phyloP scores from a whole-genome alignment of 2,888 invertebrate species.

The Watsonalla cultraria region DNA sequence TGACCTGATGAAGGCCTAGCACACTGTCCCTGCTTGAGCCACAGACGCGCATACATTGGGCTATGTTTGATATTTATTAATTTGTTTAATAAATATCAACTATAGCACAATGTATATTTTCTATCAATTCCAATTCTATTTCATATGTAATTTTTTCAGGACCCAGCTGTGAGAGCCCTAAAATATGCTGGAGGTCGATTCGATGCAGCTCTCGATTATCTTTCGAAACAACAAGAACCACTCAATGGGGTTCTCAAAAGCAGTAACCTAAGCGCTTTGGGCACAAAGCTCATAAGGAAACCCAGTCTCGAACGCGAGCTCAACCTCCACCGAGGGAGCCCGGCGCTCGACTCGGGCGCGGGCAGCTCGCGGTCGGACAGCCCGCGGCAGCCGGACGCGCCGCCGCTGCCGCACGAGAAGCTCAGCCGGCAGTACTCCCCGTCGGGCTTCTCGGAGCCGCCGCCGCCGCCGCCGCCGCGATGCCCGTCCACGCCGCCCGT shows the following conservation, averaged over 20 bases:
- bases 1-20: no score
- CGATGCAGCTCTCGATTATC: constrained; percentile 83
- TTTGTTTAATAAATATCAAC: no score
- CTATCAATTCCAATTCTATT: no score
- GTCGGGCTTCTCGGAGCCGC: constrained; percentile 80
- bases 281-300: constrained; percentile 89
- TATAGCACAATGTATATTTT: no score
- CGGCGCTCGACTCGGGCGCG: constrained; percentile 92
- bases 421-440: constrained; percentile 86
- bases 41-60: no score
- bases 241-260: constrained; percentile 75
- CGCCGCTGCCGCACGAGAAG: constrained; percentile 80
- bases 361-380: constrained; percentile 94
- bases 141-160: constrained; percentile 73
- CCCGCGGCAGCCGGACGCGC: constrained; percentile 83
- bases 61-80: no score
- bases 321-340: constrained; percentile 87
- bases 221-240: constrained; percentile 81
- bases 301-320: constrained; percentile 93
- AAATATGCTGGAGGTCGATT: constrained; percentile 84
- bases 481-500: constrained; percentile 85
- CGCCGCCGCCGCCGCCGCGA: constrained; percentile 87
- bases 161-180: constrained; percentile 82
- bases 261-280: constrained; percentile 78
- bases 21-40: no score